These are phyloP conservation scores for Drosophila borborema DNA, from an alignment of 2,888 invertebrate species.

Conservation along the genomic window DNA sequence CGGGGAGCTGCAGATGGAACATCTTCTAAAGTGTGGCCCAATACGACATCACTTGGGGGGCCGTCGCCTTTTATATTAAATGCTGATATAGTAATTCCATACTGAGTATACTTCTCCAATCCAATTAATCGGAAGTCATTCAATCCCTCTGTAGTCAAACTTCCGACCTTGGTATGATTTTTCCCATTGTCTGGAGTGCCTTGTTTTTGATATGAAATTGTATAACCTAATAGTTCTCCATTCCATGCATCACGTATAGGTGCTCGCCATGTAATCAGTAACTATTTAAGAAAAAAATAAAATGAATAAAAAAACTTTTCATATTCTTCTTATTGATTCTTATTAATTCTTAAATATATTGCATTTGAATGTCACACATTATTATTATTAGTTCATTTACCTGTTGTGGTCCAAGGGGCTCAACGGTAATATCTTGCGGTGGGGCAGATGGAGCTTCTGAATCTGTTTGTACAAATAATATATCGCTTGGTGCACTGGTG, in stretches of 20 bases:
- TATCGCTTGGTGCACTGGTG: conserved; percentile 87
- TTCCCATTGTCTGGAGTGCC: conserved; percentile 83
- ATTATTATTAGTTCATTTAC: conserved; percentile 12
- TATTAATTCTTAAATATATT: too few relatives aligned
- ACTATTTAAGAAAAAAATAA: conserved; percentile 48
- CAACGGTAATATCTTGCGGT: conserved; percentile 89
- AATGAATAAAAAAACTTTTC: too few relatives aligned
- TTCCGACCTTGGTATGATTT: conserved; percentile 84
- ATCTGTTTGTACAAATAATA: conserved; percentile 86
- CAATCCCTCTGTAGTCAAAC: conserved; percentile 86
- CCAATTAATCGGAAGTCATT: conserved; percentile 88
- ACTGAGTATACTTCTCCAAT: conserved; percentile 91
- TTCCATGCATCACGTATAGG: conserved; percentile 91
- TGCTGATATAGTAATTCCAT: conserved; percentile 91
- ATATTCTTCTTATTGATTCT: too few relatives aligned
- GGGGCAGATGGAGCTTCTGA: conserved; percentile 90
- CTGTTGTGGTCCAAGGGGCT: conserved; percentile 89
- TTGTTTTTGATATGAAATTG: conserved; percentile 86
- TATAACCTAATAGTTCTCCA: conserved; percentile 91
- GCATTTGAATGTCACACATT: background rate
- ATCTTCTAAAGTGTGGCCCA: conserved; percentile 84
- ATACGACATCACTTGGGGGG: conserved; percentile 89
- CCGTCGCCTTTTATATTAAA: conserved; percentile 93
- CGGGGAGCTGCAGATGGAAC: conserved; percentile 90
- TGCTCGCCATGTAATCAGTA: conserved; percentile 91